phyloP scores from a whole-genome alignment of 2,113 vertebrate species.

The Ciconia boyciana region DNA sequence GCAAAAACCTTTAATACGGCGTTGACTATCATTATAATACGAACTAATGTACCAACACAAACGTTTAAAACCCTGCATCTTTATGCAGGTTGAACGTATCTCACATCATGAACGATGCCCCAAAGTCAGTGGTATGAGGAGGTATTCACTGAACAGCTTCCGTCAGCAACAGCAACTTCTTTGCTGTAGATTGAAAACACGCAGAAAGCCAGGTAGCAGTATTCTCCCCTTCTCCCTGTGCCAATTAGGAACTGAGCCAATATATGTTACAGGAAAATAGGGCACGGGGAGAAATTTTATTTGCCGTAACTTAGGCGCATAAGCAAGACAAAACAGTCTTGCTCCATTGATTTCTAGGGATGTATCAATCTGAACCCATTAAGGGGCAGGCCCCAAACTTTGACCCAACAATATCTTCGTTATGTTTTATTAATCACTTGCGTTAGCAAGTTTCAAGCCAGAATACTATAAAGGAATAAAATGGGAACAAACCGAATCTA shows the following conservation, averaged over 20 bases:
- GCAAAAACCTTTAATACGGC: neutral
- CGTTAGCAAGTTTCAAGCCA: neutral
- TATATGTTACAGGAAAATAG: neutral
- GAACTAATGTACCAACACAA: neutral
- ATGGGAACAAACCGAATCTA: neutral
- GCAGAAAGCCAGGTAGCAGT: neutral
- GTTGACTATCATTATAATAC: rapidly evolving
- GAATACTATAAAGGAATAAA: neutral
- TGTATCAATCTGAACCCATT: neutral
- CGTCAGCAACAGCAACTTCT: neutral
- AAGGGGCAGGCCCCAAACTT: neutral
- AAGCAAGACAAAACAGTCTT: neutral
- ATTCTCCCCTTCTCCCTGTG: neutral
- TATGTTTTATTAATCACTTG: neutral
- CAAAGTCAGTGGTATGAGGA: rapidly evolving
- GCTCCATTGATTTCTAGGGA: neutral
- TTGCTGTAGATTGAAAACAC: neutral
- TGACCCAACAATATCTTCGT: neutral
- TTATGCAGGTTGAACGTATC: rapidly evolving
- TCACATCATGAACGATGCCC: rapidly evolving
- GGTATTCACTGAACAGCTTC: rapidly evolving
- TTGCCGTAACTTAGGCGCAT: neutral
- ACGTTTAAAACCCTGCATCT: rapidly evolving
- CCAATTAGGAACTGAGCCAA: neutral
- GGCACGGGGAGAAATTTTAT: neutral